Base-by-base conservation (phyloP, 2,888 invertebrate species). In the Terebella lapidaria region DNA sequence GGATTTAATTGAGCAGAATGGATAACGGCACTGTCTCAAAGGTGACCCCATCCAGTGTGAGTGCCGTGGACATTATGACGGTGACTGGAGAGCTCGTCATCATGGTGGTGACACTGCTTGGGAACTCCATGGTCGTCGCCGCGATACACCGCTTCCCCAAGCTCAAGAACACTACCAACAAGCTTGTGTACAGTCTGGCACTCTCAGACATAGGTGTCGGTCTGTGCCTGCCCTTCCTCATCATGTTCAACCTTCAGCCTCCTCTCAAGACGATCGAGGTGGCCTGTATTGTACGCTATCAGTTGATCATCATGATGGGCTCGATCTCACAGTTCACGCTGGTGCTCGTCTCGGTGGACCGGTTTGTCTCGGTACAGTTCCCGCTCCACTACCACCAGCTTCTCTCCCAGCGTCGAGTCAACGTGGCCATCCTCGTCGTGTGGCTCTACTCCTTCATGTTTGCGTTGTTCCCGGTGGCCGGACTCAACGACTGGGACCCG, bases 151-250 rank as follows among this genome's bases (percentile, higher is more conserved):
- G 56, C 26, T 70, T 65, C 54, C 57, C 58, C 24, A 55, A 55
- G n/a, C 61, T 72, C 2, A 65, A 64, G 29, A 67, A 69, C 42
- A 54, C 69, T n/a, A 68, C 70, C 20, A 68, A 69, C 51, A 64
- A 68, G 53, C 69, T 72, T 60, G 62, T 72, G 5, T 66, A 65
- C 22, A 72, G 68, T 35, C 64, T 72, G 15, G 70, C 71, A 2
- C 35, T 68, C 1, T 64, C 71, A 18, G 71, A 72, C 59, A 62
- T 72, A 1, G 53, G 66, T 3, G 65, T 68, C 1, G 71, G 71
- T n/a, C 30, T 71, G 2, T 52, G 62, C 3, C 49, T 67, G 30
- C 70, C 71, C n/a, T 70, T 69, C 35, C 68, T 67, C 35, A 63
- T 67, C 2, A 49, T 66, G 18, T 68, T 69, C 60, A 66, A 67